Evolutionary conservation across 2,113 vertebrate species (phyloP).

Genomic region (Lagopus leucura): DNA sequence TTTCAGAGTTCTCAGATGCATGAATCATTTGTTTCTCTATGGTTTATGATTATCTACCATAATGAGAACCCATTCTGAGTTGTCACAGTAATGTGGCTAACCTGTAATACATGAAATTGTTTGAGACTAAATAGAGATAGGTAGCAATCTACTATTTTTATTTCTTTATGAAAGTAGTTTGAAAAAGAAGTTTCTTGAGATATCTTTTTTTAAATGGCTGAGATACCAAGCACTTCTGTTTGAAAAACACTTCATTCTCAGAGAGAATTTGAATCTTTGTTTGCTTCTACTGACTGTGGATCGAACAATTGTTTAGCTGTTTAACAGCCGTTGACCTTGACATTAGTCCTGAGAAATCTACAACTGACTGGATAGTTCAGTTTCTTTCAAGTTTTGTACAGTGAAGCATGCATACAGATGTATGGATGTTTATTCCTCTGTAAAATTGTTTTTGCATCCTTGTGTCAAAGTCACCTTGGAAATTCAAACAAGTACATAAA

Average conservation of each 20-base stretch:
- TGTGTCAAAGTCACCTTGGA: not conserved
- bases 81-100: not conserved
- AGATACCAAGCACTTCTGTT: not conserved
- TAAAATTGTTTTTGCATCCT: not conserved
- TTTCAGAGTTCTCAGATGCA: not conserved
- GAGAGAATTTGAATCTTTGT: not conserved
- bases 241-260: not conserved
- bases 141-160: not conserved
- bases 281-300: not conserved
- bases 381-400: not conserved
- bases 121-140: not conserved
- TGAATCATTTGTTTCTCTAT: not conserved
- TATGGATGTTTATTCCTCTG: not conserved
- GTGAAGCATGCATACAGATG: not conserved
- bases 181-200: not conserved
- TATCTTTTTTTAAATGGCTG: not conserved
- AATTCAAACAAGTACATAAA: not conserved
- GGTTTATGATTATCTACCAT: not conserved
- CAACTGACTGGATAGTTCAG: not conserved
- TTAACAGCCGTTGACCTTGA: not conserved
- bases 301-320: not conserved
- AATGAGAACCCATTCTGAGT: not conserved
- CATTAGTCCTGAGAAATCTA: not conserved
- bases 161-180: not conserved
- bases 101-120: not conserved